These are phyloP conservation scores for Hypomecis atomaria DNA, from an alignment of 2,888 invertebrate species.

Conservation along the genomic window DNA sequence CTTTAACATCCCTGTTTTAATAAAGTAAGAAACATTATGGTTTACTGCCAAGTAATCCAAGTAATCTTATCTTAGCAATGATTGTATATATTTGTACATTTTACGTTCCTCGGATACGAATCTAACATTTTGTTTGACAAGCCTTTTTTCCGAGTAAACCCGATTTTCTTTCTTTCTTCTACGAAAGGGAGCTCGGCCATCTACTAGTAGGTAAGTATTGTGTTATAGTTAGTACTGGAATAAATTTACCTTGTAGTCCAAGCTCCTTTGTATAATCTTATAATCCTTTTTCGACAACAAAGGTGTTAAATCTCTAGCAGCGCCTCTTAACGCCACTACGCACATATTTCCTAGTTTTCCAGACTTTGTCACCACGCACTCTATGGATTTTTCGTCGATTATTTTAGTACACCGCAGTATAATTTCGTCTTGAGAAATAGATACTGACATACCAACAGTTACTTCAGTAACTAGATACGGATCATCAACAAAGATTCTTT, in stretches of 20 bases:
- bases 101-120: too few relatives aligned
- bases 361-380: constrained; percentile 51
- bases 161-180: too few relatives aligned
- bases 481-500: constrained; percentile 56
- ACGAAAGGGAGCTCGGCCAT: too few relatives aligned
- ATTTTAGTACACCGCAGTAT: constrained; percentile 48
- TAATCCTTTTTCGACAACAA: constrained; percentile 52
- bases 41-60: too few relatives aligned
- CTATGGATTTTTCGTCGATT: constrained; percentile 42
- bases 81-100: too few relatives aligned
- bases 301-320: constrained; percentile 42
- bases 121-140: too few relatives aligned
- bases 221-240: too few relatives aligned
- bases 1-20: too few relatives aligned
- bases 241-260: constrained; percentile 54
- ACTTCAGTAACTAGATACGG: constrained; percentile 48
- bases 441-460: constrained; percentile 52
- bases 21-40: too few relatives aligned
- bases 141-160: too few relatives aligned
- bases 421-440: constrained; percentile 51
- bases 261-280: constrained; percentile 51
- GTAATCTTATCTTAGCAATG: too few relatives aligned
- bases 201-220: too few relatives aligned
- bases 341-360: constrained; percentile 50
- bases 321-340: constrained; percentile 49